phyloP scores from a whole-genome alignment of 2,113 vertebrate genomes.

The Phasianus colchicus region DNA sequence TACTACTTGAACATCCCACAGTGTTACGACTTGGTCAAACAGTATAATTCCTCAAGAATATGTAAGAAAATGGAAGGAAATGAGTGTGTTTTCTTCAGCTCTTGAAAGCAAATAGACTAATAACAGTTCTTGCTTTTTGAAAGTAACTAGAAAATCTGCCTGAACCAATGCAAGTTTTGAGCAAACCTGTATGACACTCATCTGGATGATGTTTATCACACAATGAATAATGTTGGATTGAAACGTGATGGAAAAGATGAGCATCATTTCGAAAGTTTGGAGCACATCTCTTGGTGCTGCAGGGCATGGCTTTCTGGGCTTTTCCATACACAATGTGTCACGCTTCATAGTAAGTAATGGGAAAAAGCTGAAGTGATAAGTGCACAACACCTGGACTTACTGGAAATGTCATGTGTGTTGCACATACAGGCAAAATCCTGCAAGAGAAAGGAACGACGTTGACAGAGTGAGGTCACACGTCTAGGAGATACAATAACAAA shows the following conservation, averaged over 20 bases:
- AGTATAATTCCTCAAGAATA: not conserved
- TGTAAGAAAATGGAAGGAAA: not conserved
- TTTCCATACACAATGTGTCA: not conserved
- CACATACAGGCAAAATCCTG: not conserved
- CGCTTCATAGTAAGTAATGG: not conserved
- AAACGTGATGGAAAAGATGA: not conserved
- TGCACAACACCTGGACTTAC: not conserved
- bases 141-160: not conserved
- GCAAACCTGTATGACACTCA: not conserved
- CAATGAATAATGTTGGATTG: not conserved
- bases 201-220: not conserved
- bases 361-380: not conserved
- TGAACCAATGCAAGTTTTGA: not conserved
- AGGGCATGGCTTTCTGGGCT: not conserved
- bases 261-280: not conserved
- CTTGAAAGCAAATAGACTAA: not conserved
- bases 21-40: not conserved
- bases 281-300: not conserved
- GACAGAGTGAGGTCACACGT: fast-evolving
- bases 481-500: not conserved
- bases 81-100: not conserved
- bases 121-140: not conserved
- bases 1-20: not conserved
- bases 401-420: not conserved
- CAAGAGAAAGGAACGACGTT: not conserved